Conservation (phyloP, 2,113 vertebrate species). For the Hiodon tergisus region DNA sequence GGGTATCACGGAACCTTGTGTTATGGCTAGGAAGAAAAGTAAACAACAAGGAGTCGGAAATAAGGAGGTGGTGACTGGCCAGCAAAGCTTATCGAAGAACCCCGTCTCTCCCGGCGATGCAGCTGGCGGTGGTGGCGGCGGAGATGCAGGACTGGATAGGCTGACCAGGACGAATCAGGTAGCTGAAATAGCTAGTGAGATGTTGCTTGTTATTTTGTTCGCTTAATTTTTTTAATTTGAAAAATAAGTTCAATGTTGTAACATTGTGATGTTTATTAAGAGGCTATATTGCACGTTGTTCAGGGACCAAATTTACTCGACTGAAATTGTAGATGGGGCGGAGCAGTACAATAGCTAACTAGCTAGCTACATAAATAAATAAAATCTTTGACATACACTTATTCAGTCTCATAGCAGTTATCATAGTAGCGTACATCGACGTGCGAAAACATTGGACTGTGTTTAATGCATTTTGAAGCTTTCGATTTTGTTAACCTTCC, state of each 20-base stretch:
- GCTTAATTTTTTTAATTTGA: not conserved
- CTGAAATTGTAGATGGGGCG: slow-evolving; percentile 16
- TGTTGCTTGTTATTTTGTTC: not conserved
- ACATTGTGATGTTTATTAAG: not conserved
- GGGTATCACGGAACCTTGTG: slow-evolving; percentile 42
- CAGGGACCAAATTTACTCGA: not conserved
- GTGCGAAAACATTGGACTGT: not conserved
- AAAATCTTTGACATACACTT: not conserved
- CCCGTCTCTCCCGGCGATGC: slow-evolving; percentile 64
- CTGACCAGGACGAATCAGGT: slow-evolving; percentile 69
- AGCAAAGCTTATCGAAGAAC: slow-evolving; percentile 66
- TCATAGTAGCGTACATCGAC: not conserved
- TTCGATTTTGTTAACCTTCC: not conserved
- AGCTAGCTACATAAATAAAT: slow-evolving; percentile 32
- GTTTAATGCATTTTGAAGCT: not conserved
- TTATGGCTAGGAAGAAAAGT: slow-evolving; percentile 83
- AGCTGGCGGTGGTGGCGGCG: slow-evolving; percentile 56
- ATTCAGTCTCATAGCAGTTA: no score
- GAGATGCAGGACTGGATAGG: slow-evolving; percentile 65
- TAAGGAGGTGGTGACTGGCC: slow-evolving; percentile 64
- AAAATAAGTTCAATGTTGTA: not conserved
- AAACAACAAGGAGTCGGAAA: slow-evolving; percentile 67
- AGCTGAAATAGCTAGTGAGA: slow-evolving; percentile 34
- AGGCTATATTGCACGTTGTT: not conserved
- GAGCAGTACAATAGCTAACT: slow-evolving; percentile 24